Evolutionary conservation across 2,888 invertebrate genomes (phyloP), one percentile per base, ranked within the genome.

Genomic region (Theretra japonica): DNA sequence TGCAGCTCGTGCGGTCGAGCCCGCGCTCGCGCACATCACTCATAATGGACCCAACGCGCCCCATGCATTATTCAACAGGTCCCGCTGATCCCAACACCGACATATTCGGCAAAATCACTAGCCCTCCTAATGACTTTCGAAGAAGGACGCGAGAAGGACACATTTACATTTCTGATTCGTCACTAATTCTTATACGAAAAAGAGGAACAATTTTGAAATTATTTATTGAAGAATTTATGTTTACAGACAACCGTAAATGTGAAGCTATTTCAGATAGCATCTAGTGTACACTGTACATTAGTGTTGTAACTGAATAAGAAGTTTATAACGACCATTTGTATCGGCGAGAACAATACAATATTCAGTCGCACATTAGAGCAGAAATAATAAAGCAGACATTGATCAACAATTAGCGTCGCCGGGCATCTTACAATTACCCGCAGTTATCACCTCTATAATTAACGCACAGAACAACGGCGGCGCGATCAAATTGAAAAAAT

Each of bases 1-100:
- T 94, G 92, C 94, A 89, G 93, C 92, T 90, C 94, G 94, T 93
- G 93, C 93, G 87, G 83, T 83, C 86, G 73, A 79, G 77, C 77
- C 59, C 25, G 70, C 70, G 65, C 71, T 72, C 73, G 74, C 73
- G 75, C 86, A 87, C 86, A 83, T 86, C 86, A 80, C 81, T 89
- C 87, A 90, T 92, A 89, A 92, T 91, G 89, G 89, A 82, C 87
- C 86, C 84, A 83, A 81, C 84, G 82, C 81, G 75, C 77, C 86
- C 86, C 79, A 93, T 94, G 84, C 85, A 93, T 94, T 89, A 94
- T 94, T 90, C 93, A 94, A 86, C 79, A 81, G 80, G 82, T 86
- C 86, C 87, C 81, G 80, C 78, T 86, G 86, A 88, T 90, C 86
- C 86, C 82, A 87, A 89, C 87, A 84, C 79, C 76, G 77, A 84